Evolutionary conservation across 1,140 invertebrate species (phyloP), one percentile per base, ranked within the genome.

Genomic region (Drosophila obscura): DNA sequence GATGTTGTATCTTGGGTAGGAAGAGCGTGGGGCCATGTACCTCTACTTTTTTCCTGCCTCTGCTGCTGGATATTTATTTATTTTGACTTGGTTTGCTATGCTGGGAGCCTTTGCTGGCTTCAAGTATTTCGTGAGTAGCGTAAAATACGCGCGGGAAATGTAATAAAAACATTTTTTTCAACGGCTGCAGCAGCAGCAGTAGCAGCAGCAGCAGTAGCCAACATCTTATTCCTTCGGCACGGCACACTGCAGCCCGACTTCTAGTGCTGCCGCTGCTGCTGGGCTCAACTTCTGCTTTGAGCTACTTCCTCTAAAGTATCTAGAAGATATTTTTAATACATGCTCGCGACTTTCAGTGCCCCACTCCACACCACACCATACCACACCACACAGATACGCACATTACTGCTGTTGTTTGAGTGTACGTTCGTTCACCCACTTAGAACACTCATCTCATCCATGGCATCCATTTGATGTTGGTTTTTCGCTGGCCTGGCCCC

Each of bases 241-340:
- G 35, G 51, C 39, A 50, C 57, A 60, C 73, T 82, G 64, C 80
- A 87, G 83, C 79, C 75, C 35, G 75, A 87, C 79, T 87, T 88
- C 82, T 87, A 87, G 81, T 73, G 71, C 56, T 63, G 41, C 57
- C 24, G 39, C 73, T 73, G 71, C 56, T 60, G 41, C 60, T 39
- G 46, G 49, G 79, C 79, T 43, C 52, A 67, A 64, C 60, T 67
- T 66, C 43, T 62, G 28, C 76, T 78, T 73, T 79, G 55, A 64
- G 77, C 77, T 49, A 73, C 62, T 63, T 58, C 46, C 59, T 28
- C 26, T 43, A 60, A 88, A 88, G 83, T 88, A 88, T 88, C 83
- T 88, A 71, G 55, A 80, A 88, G 76, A 88, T 88, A 88, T 88
- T 88, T 84, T 88, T 88, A 88, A 88, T 88, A 87, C 83, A 87